These are phyloP conservation scores for Lethrus apterus DNA, from an alignment of 1,140 invertebrate genomes.

Conservation along the genomic window DNA sequence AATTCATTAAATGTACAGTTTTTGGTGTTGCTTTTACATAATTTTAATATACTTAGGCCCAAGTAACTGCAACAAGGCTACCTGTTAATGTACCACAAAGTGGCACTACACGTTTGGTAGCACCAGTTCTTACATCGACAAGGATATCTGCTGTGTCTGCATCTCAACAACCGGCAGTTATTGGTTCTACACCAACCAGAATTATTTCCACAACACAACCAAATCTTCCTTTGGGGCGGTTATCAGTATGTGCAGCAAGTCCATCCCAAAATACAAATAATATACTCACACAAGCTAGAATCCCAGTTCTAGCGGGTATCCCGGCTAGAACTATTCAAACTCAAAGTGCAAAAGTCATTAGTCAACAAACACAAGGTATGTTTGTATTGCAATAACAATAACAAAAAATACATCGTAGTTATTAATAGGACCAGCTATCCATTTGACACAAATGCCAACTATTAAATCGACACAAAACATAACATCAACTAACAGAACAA, in stretches of 20 bases:
- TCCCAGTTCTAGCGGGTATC: slow-evolving; percentile 33
- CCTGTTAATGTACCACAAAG: slow-evolving; percentile 28
- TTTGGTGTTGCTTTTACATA: background rate
- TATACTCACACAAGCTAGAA: slow-evolving; percentile 26
- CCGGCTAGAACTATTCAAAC: slow-evolving; percentile 25
- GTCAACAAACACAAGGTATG: slow-evolving; percentile 31
- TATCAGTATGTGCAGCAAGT: slow-evolving; percentile 26
- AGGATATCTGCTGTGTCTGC: slow-evolving; percentile 31
- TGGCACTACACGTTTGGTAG: slow-evolving; percentile 27
- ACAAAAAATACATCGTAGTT: background rate
- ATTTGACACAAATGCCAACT: slow-evolving; percentile 32
- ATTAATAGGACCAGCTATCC: slow-evolving; percentile 29
- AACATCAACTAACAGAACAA: slow-evolving; percentile 30
- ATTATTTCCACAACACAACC: slow-evolving; percentile 27
- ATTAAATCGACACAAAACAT: slow-evolving; percentile 28
- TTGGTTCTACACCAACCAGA: slow-evolving; percentile 24
- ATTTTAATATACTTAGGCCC: slow-evolving; percentile 21
- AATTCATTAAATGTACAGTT: too few relatives aligned
- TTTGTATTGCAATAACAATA: background rate
- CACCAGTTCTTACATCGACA: slow-evolving; percentile 28
- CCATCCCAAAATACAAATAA: slow-evolving; percentile 23
- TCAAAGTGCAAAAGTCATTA: slow-evolving; percentile 36
- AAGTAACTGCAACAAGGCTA: slow-evolving; percentile 33
- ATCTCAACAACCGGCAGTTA: slow-evolving; percentile 22
- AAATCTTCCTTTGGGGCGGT: slow-evolving; percentile 27